These are phyloP conservation scores for Scaptomyza polygonia DNA, from an alignment of 2,888 invertebrate genomes.

Conservation along the genomic window DNA sequence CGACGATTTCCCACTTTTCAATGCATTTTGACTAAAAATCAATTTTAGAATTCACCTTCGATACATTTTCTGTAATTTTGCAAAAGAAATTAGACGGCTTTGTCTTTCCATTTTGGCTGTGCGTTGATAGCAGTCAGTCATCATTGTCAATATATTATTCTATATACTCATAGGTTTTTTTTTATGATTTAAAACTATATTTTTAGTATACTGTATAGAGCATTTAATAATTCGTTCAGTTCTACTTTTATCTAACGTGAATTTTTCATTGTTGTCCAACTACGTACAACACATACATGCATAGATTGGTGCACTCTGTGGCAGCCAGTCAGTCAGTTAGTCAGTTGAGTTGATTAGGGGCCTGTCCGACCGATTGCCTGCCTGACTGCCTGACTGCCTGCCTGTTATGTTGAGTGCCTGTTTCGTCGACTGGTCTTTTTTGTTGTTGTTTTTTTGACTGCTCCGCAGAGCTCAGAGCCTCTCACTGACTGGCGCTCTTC, in stretches of 20 bases:
- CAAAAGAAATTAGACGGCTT: neutral
- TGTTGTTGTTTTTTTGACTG: slow-evolving; percentile 1
- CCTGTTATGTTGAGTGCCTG: slow-evolving; percentile 30
- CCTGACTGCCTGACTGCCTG: slow-evolving; percentile 38
- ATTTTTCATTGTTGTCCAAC: slow-evolving; percentile 34
- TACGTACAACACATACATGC: slow-evolving; percentile 4
- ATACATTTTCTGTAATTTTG: neutral
- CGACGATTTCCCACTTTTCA: too few relatives aligned
- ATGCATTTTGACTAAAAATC: too few relatives aligned
- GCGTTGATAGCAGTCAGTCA: neutral
- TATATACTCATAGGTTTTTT: too few relatives aligned
- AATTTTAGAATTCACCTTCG: neutral
- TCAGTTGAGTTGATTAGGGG: slow-evolving; percentile 76
- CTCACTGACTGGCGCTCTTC: slow-evolving; percentile 61
- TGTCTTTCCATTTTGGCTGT: neutral
- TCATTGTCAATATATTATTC: too few relatives aligned
- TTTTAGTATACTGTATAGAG: too few relatives aligned
- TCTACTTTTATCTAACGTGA: neutral
- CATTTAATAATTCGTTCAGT: slow-evolving; percentile 1
- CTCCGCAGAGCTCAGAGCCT: neutral
- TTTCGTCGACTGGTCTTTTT: slow-evolving; percentile 25
- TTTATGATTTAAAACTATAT: too few relatives aligned
- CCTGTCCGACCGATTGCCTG: slow-evolving; percentile 50
- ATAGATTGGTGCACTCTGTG: slow-evolving; percentile 42
- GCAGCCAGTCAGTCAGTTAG: slow-evolving; percentile 31